Percentiles rank a stretch among this genome's conserved stretches.
These are phyloP conservation scores for Macaria notata DNA, from an alignment of 2,888 invertebrate genomes.

Conservation along the genomic window DNA sequence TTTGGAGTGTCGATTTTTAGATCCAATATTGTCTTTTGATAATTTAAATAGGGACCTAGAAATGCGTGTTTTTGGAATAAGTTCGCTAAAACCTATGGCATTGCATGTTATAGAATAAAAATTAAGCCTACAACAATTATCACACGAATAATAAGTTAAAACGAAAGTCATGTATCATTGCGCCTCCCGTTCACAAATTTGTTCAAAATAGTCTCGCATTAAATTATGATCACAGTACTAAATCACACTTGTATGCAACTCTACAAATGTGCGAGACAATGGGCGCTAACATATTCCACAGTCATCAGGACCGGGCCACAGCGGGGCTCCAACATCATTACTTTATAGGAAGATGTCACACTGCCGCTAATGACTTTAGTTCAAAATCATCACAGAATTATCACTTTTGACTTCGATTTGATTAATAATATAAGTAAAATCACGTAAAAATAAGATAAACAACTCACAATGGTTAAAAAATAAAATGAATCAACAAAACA, in stretches of 20 bases:
- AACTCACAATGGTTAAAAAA: slow-evolving; percentile 34
- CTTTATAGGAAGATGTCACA: slow-evolving; percentile 58
- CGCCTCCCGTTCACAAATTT: slow-evolving; percentile 69
- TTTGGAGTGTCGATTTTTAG: slow-evolving; percentile 40
- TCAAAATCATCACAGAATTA: slow-evolving; percentile 38
- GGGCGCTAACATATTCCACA: slow-evolving; percentile 76
- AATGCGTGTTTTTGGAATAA: slow-evolving; percentile 74
- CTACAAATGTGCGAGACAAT: slow-evolving; percentile 73
- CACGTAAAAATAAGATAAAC: slow-evolving; percentile 37
- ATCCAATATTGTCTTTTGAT: slow-evolving; percentile 42
- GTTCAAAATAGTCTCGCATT: slow-evolving; percentile 75
- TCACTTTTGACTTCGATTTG: slow-evolving; percentile 25
- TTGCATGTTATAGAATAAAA: slow-evolving; percentile 59
- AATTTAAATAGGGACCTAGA: slow-evolving; percentile 54
- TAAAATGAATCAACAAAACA: slow-evolving; percentile 33
- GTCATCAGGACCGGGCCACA: slow-evolving; percentile 73
- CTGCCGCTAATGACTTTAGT: slow-evolving; percentile 53
- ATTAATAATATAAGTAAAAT: slow-evolving; percentile 39
- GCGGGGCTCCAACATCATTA: slow-evolving; percentile 47
- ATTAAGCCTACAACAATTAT: slow-evolving; percentile 73
- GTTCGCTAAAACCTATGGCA: slow-evolving; percentile 70
- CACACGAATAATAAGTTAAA: slow-evolving; percentile 78
- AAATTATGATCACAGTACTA: slow-evolving; percentile 82
- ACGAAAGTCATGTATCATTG: slow-evolving; percentile 62
- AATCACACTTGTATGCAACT: slow-evolving; percentile 76